Evolutionary conservation across 2,113 vertebrate genomes (phyloP).

Genomic region (Nerophis lumbriciformis): DNA sequence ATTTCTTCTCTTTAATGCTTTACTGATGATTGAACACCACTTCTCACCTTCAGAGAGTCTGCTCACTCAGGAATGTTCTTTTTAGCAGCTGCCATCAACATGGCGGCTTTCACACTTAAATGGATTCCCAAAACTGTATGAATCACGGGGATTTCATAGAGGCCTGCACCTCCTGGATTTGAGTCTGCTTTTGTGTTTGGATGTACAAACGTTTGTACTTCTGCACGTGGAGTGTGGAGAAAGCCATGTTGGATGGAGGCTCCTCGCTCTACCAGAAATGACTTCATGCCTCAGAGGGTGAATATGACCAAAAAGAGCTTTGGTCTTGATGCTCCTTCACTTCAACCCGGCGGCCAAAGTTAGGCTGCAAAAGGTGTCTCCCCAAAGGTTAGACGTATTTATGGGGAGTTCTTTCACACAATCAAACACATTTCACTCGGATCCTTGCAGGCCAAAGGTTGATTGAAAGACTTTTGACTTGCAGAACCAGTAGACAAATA

Average conservation of each 20-base stretch:
- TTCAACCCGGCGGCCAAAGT: conserved; percentile 1
- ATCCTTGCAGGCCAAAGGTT: too few relatives aligned
- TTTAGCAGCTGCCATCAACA: conserved; percentile 25
- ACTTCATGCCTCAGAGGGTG: conserved; percentile 34
- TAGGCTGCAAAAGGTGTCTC: too few relatives aligned
- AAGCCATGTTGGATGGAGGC: conserved; percentile 33
- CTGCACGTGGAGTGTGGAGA: conserved; percentile 31
- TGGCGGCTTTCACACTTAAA: conserved; percentile 18
- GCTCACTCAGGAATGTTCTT: conserved; percentile 30
- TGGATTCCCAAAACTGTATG: conserved; percentile 25
- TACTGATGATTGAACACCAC: too few relatives aligned
- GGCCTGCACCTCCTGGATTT: conserved; percentile 49
- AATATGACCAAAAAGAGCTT: conserved; percentile 34
- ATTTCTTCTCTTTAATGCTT: conserved; percentile 8
- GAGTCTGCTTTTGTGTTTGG: conserved; percentile 42
- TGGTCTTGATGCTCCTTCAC: conserved; percentile 48
- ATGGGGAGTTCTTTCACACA: too few relatives aligned
- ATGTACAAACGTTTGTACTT: conserved; percentile 21
- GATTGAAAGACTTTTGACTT: too few relatives aligned
- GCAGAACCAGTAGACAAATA: too few relatives aligned
- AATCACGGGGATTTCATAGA: conserved; percentile 57
- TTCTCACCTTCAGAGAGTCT: neutral
- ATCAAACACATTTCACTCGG: too few relatives aligned
- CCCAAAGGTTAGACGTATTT: too few relatives aligned
- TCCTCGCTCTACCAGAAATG: conserved; percentile 23